phyloP scores from a whole-genome alignment of 2,113 vertebrate genomes.

The Oncorhynchus clarkii region DNA sequence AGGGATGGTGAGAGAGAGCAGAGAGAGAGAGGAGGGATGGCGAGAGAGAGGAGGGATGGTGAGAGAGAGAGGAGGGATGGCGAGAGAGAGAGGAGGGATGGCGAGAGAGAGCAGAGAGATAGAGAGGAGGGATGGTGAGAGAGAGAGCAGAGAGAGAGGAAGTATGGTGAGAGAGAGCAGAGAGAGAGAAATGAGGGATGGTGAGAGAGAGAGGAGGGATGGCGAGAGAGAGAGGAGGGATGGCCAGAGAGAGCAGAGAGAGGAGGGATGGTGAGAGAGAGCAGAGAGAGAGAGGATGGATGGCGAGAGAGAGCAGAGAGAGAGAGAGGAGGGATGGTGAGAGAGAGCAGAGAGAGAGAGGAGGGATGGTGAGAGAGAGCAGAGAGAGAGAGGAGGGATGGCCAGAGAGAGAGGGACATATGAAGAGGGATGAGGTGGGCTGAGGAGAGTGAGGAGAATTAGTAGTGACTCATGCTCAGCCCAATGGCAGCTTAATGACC shows the following conservation, averaged over 20 bases:
- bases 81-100: slow-evolving; percentile 12
- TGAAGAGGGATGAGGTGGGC: neutral
- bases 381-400: slow-evolving; percentile 4
- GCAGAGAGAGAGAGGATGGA: too few relatives aligned
- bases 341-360: too few relatives aligned
- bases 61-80: neutral
- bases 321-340: neutral
- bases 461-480: slow-evolving; percentile 69
- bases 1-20: neutral
- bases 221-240: neutral
- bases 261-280: neutral
- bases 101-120: neutral
- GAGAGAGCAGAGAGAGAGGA: neutral
- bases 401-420: neutral
- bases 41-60: too few relatives aligned
- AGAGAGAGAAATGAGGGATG: neutral
- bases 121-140: neutral
- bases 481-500: slow-evolving; percentile 72
- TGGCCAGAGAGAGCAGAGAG: neutral
- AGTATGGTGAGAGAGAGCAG: neutral
- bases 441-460: slow-evolving; percentile 56
- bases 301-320: neutral
- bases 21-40: too few relatives aligned
- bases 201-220: too few relatives aligned
- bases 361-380: neutral